These are phyloP conservation scores for Musca vetustissima DNA, from an alignment of 1,140 invertebrate species.

Conservation along the genomic window DNA sequence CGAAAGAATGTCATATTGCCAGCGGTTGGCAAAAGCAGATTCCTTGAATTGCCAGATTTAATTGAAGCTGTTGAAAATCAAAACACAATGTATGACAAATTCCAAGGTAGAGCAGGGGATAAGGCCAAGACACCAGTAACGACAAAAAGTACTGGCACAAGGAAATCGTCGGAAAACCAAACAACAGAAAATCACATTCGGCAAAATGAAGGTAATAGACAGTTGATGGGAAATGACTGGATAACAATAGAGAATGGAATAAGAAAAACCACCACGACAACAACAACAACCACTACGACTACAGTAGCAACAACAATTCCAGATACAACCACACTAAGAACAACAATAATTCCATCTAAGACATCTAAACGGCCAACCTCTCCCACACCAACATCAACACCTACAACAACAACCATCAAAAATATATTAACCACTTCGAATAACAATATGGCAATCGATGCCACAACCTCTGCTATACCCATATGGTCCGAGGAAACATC, in stretches of 20 bases:
- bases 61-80: conserved; percentile 39
- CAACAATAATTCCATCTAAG: conserved; percentile 24
- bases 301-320: conserved; percentile 13
- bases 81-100: neutral
- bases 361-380: neutral
- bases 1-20: conserved; percentile 1
- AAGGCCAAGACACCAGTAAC: neutral
- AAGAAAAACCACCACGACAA: conserved; percentile 19
- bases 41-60: conserved; percentile 54
- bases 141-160: conserved; percentile 22
- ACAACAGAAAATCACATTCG: neutral
- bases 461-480: neutral
- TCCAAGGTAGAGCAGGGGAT: conserved; percentile 27
- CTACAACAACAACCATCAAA: conserved; percentile 7
- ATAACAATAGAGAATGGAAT: neutral
- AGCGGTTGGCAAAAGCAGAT: conserved; percentile 37
- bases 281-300: neutral
- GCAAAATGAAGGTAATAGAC: neutral
- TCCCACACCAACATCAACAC: conserved; percentile 25
- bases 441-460: neutral
- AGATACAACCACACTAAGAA: neutral
- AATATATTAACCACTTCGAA: neutral
- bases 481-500: too few species aligned
- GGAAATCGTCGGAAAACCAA: neutral
- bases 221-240: neutral